phyloP scores from a whole-genome alignment of 2,888 invertebrate species.

The Orthosia gracilis region DNA sequence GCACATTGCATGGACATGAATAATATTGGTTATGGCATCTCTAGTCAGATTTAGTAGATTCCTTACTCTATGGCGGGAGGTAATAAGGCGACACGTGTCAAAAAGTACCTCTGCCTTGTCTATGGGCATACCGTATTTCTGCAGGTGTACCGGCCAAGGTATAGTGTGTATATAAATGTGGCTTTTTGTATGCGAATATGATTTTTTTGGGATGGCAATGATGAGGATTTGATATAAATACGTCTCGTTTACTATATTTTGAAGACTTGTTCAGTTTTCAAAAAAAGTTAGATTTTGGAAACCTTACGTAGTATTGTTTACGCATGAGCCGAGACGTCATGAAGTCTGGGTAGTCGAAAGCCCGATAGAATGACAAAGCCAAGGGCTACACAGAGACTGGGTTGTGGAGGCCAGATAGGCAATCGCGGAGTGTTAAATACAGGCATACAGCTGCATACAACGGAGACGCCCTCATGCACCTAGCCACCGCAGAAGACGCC shows the following conservation, averaged over 20 bases:
- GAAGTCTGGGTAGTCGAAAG: too few relatives aligned
- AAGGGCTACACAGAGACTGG: too few relatives aligned
- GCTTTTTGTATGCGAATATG: slow-evolving; percentile 3
- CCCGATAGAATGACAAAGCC: too few relatives aligned
- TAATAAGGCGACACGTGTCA: slow-evolving; percentile 76
- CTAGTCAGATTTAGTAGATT: background rate
- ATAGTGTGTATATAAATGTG: slow-evolving; percentile 13
- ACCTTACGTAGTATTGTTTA: background rate
- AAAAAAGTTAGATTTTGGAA: background rate
- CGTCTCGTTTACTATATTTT: background rate
- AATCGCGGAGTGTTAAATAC: too few relatives aligned
- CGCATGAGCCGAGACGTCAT: too few relatives aligned
- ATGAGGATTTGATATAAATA: background rate
- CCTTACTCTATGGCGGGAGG: slow-evolving; percentile 22
- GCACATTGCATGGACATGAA: background rate
- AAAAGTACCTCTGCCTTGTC: slow-evolving; percentile 72
- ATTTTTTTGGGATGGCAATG: background rate
- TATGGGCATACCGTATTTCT: slow-evolving; percentile 46
- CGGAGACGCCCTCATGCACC: too few relatives aligned
- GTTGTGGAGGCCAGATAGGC: too few relatives aligned
- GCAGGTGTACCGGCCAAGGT: slow-evolving; percentile 35
- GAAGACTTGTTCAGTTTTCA: background rate
- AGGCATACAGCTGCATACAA: too few relatives aligned
- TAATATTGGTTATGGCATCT: background rate
- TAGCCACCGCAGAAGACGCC: too few relatives aligned